These are phyloP conservation scores for Tauraco erythrolophus DNA, from an alignment of 2,113 vertebrate species.

Conservation along the genomic window DNA sequence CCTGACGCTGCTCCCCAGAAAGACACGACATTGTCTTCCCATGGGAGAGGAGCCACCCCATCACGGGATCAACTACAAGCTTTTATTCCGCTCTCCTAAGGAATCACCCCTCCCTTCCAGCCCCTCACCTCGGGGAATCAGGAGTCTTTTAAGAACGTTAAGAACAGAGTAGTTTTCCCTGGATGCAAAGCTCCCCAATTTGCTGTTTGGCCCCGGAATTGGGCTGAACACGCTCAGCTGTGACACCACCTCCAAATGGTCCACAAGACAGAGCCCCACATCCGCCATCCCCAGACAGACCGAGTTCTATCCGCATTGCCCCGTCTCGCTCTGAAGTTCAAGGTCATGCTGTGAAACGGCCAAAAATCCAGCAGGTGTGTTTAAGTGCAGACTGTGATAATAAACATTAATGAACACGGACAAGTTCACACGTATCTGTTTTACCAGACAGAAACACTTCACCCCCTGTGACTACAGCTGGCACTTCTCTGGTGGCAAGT, in stretches of 20 bases:
- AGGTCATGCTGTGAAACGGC: neutral
- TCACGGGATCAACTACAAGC: fast-evolving
- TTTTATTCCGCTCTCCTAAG: neutral
- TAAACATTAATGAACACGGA: neutral
- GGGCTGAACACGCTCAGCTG: fast-evolving
- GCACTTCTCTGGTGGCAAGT: neutral
- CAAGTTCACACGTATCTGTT: neutral
- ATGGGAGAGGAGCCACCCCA: fast-evolving
- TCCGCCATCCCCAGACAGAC: fast-evolving
- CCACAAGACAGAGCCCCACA: fast-evolving
- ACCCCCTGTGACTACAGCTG: neutral
- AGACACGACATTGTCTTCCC: fast-evolving
- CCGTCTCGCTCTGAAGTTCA: fast-evolving
- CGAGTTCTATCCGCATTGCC: fast-evolving
- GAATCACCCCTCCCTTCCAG: neutral
- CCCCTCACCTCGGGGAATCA: neutral
- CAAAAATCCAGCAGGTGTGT: neutral
- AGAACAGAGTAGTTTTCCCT: neutral
- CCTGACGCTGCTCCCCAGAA: neutral
- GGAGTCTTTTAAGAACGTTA: neutral
- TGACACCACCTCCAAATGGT: no score
- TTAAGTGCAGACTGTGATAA: neutral
- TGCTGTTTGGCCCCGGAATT: fast-evolving
- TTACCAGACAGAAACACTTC: neutral
- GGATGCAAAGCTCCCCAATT: fast-evolving